These are phyloP conservation scores for Homarus gammarus DNA, from an alignment of 2,888 invertebrate species.

Conservation along the genomic window DNA sequence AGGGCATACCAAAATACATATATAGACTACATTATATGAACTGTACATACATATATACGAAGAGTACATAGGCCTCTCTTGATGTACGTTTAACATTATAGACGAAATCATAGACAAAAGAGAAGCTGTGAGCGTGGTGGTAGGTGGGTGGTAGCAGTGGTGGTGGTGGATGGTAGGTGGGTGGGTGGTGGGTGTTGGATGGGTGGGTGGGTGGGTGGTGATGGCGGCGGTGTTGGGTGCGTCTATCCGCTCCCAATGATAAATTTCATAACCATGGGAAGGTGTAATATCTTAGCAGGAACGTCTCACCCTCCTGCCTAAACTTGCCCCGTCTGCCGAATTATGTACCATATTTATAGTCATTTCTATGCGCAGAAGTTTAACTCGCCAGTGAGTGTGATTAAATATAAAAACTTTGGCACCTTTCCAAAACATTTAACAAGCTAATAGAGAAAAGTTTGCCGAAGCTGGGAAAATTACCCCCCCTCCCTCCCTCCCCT, in stretches of 20 bases:
- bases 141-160: no score
- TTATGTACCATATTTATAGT: constrained; percentile 68
- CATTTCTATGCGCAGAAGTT: constrained; percentile 71
- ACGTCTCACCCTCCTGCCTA: background rate
- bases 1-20: no score
- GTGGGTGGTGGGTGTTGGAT: no score
- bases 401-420: constrained; percentile 73
- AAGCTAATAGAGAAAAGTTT: constrained; percentile 72
- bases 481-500: constrained; percentile 8
- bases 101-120: no score
- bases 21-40: no score
- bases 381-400: constrained; percentile 68
- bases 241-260: constrained; percentile 39
- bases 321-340: constrained; percentile 46
- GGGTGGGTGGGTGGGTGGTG: no score
- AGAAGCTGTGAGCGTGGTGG: no score
- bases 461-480: constrained; percentile 68
- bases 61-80: no score
- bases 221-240: no score
- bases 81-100: no score
- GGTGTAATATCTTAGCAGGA: constrained; percentile 27
- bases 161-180: no score
- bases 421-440: constrained; percentile 73
- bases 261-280: constrained; percentile 47
- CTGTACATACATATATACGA: no score